Base-by-base conservation (phyloP, 2,113 vertebrate species). In the Riparia riparia region DNA sequence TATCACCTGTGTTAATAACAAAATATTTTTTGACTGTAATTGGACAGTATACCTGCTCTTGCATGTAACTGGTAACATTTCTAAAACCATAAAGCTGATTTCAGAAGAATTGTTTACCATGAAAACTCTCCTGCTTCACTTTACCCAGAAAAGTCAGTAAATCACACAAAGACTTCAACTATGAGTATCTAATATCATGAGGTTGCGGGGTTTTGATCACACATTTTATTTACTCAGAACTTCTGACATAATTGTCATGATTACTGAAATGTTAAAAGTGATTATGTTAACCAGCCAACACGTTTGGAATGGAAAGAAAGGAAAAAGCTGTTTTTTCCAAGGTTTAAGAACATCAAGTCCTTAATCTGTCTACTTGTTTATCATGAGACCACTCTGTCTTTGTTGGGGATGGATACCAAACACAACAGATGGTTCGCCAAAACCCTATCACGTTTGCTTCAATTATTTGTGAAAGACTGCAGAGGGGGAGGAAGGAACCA, bases 311-410 rank as follows among this genome's bases (percentile, higher is more conserved):
- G 6, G 15, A 80, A 63, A 66, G 58, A 77, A 63, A 86, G 61
- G 41, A 49, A 84, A 69, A 87, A 89, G 17, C 32, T 50, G 56
- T 3, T 91, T 92, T 66, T 92, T 39, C 58, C 68, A 72, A 73
- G 63, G 69, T 78, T 96, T 96, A 76, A 85, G 91, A 85, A 93
- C 92, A 82, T 61, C 2, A 73, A 96, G 94, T 97, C 86, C 89
- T 79, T 89, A 80, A 91, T 81, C 56, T 93, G 69, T 65, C 86
- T 89, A 42, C 78, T 96, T 96, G 71, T 95, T 97, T 94, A 95
- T 85, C 60, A 83, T 61, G 61, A 84, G 86, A 86, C 87, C 56
- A 61, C 92, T 66, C 77, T 83, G 42, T 92, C 74, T 85, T 81
- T 92, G 80, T 58, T 86, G 81, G 64, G 69, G 34, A 93, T 72